phyloP scores from a whole-genome alignment of 2,113 vertebrate genomes.

The Urocynchramus pylzowi region DNA sequence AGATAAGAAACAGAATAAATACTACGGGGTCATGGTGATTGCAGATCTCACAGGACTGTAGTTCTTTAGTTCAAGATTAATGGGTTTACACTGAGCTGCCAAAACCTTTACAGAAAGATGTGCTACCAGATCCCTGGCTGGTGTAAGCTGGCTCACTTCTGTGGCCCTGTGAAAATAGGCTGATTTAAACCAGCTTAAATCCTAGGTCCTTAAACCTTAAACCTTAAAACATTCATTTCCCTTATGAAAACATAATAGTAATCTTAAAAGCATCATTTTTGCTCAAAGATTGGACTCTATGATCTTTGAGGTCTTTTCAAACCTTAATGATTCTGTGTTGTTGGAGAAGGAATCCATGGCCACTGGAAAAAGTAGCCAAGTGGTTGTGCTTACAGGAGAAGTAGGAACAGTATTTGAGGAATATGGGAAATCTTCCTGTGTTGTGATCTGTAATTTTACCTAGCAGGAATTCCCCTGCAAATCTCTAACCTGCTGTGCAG shows the following conservation, averaged over 20 bases:
- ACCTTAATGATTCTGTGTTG: not conserved
- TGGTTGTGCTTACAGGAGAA: not conserved
- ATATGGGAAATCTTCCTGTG: not conserved
- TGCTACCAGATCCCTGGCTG: not conserved
- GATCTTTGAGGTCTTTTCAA: not conserved
- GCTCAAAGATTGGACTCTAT: not conserved
- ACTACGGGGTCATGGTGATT: not conserved
- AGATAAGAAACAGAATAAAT: conserved; percentile 51
- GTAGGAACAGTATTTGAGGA: not conserved
- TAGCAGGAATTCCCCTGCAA: not conserved
- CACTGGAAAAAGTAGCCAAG: not conserved
- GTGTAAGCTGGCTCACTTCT: not conserved
- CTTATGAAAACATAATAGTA: not conserved
- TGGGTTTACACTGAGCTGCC: not conserved
- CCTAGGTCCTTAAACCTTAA: not conserved
- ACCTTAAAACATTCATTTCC: not conserved
- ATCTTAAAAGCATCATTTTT: not conserved
- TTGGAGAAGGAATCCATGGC: not conserved
- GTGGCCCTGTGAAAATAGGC: not conserved
- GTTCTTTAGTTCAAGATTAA: conserved; percentile 6
- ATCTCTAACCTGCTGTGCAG: not conserved
- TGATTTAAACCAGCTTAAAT: not conserved
- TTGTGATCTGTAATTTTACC: not conserved
- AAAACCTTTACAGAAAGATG: not conserved
- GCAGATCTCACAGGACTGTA: not conserved